Conservation (phyloP, 2,888 invertebrate genomes). For the Plagiodera versicolora region DNA sequence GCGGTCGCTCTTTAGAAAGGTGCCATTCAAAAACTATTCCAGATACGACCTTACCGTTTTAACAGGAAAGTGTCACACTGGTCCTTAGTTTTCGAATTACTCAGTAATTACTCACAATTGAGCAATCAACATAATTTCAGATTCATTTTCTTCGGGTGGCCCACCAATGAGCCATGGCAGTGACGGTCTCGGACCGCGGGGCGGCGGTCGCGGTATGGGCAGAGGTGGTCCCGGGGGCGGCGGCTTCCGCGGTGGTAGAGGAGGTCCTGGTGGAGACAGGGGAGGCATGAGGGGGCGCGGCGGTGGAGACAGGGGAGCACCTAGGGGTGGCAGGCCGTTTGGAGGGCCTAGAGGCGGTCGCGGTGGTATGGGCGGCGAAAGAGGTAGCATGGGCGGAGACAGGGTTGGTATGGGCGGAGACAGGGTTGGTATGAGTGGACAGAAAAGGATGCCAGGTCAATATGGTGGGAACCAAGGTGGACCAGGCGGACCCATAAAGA, state of each 20-base stretch:
- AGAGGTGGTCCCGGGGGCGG: slow-evolving; percentile 36
- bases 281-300: slow-evolving; percentile 22
- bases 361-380: slow-evolving; percentile 24
- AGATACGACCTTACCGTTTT: too few species aligned
- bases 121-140: too few species aligned
- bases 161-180: slow-evolving; percentile 31
- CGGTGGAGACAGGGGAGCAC: slow-evolving; percentile 27
- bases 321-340: slow-evolving; percentile 29
- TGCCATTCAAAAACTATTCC: too few species aligned
- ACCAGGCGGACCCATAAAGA: slow-evolving; percentile 43
- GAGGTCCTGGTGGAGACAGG: slow-evolving; percentile 27
- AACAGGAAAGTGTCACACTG: too few species aligned
- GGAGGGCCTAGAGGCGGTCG: slow-evolving; percentile 27
- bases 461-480: slow-evolving; percentile 37
- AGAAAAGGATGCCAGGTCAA: slow-evolving; percentile 37
- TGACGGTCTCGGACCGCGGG: slow-evolving; percentile 28
- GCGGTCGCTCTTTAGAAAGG: too few species aligned
- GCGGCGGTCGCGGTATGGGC: slow-evolving; percentile 36
- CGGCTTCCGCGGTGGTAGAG: slow-evolving; percentile 30
- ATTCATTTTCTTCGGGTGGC: slow-evolving; percentile 20
- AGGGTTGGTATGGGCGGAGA: slow-evolving; percentile 31
- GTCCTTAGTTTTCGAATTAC: too few species aligned
- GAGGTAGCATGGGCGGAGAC: slow-evolving; percentile 27
- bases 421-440: slow-evolving; percentile 36
- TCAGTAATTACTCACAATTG: not conserved